Percentiles rank a stretch among this genome's conserved stretches.
phyloP scores from a whole-genome alignment of 2,113 vertebrate species.

The Ictalurus punctatus region DNA sequence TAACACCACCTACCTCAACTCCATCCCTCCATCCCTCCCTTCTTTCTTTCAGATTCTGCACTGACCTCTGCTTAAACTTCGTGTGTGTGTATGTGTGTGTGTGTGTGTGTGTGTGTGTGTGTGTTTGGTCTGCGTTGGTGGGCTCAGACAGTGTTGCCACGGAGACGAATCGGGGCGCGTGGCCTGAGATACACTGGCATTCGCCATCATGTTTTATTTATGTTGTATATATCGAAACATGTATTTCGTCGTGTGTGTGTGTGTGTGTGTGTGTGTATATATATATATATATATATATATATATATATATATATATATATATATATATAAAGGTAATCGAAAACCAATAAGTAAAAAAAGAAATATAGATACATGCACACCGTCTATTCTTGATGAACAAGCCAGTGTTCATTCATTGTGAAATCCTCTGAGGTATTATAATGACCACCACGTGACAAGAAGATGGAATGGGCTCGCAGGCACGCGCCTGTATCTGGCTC shows the following conservation, averaged over 20 bases:
- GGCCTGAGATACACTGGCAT: constrained; percentile 14
- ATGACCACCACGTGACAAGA: not conserved
- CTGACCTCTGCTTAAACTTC: constrained; percentile 31
- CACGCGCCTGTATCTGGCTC: not conserved
- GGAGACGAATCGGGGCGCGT: constrained; percentile 29
- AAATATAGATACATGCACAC: not conserved
- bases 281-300: too few species aligned
- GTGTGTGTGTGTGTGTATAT: too few species aligned
- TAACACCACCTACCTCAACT: not conserved
- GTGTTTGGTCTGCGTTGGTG: constrained; percentile 19
- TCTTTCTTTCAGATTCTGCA: not conserved
- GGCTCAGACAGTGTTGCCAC: constrained; percentile 25
- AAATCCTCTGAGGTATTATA: not conserved
- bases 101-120: not conserved
- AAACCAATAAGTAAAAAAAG: not conserved
- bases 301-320: too few species aligned
- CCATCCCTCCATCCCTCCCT: not conserved
- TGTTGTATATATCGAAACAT: not conserved
- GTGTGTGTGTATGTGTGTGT: not conserved
- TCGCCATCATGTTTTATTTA: not conserved
- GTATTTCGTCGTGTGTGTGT: too few species aligned
- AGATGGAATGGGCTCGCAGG: not conserved
- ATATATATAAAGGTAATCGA: not conserved
- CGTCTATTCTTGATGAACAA: not conserved
- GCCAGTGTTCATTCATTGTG: not conserved